A percentile compares a stretch with the other conserved stretches of the same genome.
Evolutionary conservation across 2,797 vertebrate species (phyloP).

Genomic region (Sylvilagus floridanus): DNA sequence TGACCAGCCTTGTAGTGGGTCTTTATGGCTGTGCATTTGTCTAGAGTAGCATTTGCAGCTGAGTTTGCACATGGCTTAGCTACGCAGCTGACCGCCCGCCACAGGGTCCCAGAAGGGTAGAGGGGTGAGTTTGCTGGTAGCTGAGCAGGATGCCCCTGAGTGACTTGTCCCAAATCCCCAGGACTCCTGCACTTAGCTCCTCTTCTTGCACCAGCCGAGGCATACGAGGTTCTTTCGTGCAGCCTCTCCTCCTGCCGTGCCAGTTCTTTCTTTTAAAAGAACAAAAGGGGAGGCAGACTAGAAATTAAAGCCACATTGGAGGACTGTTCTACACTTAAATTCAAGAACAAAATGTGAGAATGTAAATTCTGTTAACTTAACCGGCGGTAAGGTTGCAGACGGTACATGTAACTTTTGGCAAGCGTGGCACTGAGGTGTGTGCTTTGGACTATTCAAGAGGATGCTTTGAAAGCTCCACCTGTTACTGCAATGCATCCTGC

Average conservation of each 20-base stretch:
- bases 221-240: slow-evolving; percentile 48
- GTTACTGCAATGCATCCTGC: background rate
- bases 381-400: too few species aligned
- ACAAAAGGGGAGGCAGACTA: background rate
- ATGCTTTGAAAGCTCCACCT: background rate
- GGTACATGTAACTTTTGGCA: background rate
- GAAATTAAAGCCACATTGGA: background rate
- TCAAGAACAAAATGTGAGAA: background rate
- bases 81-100: background rate
- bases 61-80: background rate
- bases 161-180: background rate
- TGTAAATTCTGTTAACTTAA: background rate
- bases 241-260: background rate
- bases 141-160: background rate
- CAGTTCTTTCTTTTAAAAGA: slow-evolving; percentile 24
- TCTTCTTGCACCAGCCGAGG: background rate
- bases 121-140: background rate
- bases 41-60: slow-evolving; percentile 12
- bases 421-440: background rate
- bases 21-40: slow-evolving; percentile 34
- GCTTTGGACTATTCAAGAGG: background rate
- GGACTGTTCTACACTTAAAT: background rate
- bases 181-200: background rate
- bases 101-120: background rate
- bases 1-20: slow-evolving; percentile 4